Base-by-base conservation (phyloP, 1,140 invertebrate species). In the Centruroides vittatus region DNA sequence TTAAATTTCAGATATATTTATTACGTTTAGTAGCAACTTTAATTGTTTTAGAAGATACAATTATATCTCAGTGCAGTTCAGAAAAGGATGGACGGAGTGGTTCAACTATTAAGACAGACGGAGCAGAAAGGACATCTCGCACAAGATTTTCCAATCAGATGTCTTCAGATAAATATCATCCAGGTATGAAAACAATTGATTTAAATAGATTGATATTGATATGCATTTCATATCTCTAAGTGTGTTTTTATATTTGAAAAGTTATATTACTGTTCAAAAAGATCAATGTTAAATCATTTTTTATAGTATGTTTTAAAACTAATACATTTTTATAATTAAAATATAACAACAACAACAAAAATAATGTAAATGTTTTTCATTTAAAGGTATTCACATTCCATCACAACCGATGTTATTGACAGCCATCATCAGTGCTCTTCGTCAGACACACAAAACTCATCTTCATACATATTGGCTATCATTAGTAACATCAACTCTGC, bases 361-460 rank as follows among this genome's bases (percentile, higher is more conserved):
- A 3, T 11, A 55, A 55, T 13, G 9, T 55, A 41, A 55, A 34
- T 55, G 54, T 10, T 47, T 56, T 47, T 47, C 12, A 6, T 23
- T 53, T 53, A 11, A 82, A 62, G 84, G 82, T 41, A 77, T 82
- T 49, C 71, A 82, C 36, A 84, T 89, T 64, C 82, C 85, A 47
- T 83, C 88, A 68, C 89, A 94, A 72, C 82, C 86, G 23, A 88
- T 94, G 81, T 93, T 95, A 70, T 73, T 92, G 23, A 82, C 86
- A 35, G 86, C 87, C 51, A 80, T 93, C 58, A 73, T 90, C 54
- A 86, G 81, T 67, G 89, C 89, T 13, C 75, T 93, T 5, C 77
- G 78, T 61, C 78, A 79, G 60, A 68, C 72, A 35, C 75, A 77
- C 53, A 65, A 69, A 75, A 75, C 86, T 66, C 81, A 86, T 70